Percentiles rank a stretch among this genome's conserved stretches.
phyloP scores from a whole-genome alignment of 2,888 invertebrate genomes.

The Incurvaria masculella region DNA sequence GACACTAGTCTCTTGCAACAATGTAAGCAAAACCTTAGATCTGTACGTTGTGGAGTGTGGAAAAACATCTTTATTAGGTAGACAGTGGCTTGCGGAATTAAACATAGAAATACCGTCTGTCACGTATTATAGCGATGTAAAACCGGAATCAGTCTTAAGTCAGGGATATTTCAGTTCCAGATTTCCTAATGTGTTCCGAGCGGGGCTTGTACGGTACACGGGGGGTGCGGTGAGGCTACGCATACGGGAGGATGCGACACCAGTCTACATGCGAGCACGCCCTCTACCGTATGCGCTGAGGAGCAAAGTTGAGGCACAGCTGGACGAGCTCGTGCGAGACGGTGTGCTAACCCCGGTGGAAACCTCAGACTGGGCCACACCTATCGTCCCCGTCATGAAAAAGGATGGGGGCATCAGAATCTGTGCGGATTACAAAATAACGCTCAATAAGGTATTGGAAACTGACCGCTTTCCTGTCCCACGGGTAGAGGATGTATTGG shows the following conservation, averaged over 20 bases:
- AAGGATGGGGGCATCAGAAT: not conserved
- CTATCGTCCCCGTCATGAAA: not conserved
- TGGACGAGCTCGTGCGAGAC: conserved; percentile 11
- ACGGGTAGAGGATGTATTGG: conserved; percentile 9
- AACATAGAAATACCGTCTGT: too few species aligned
- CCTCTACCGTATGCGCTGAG: conserved; percentile 13
- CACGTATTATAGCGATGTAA: too few species aligned
- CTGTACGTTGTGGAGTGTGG: too few species aligned
- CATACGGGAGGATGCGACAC: conserved; percentile 6
- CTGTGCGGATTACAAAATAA: conserved; percentile 8
- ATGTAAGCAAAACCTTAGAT: too few species aligned
- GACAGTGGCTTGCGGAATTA: too few species aligned
- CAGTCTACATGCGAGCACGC: conserved; percentile 7
- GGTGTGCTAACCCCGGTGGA: conserved; percentile 12
- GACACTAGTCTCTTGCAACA: too few species aligned
- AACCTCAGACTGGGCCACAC: conserved; percentile 14
- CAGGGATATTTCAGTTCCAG: not conserved
- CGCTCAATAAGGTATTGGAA: conserved; percentile 18
- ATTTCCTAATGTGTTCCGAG: not conserved
- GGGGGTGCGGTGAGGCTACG: conserved; percentile 3
- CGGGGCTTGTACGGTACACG: conserved; percentile 1
- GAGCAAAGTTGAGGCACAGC: conserved; percentile 13
- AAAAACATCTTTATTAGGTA: too few species aligned
- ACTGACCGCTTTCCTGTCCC: conserved; percentile 9
- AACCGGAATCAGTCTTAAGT: too few species aligned